Conservation (phyloP, 2,113 vertebrate genomes). For the Corythornis cristatus region DNA sequence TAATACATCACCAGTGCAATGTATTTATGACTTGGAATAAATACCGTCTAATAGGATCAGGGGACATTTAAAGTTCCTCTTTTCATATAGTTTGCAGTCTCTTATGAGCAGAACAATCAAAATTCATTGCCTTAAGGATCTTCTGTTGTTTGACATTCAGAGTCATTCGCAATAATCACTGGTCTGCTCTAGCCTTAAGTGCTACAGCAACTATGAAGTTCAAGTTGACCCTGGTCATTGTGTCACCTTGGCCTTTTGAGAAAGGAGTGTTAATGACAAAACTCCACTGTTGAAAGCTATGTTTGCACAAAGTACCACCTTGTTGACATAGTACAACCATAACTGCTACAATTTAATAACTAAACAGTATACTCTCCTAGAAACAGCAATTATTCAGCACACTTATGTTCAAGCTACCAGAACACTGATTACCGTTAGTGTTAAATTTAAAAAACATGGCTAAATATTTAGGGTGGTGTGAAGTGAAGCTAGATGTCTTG, state of each 20-base stretch:
- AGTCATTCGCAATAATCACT: constrained; percentile 36
- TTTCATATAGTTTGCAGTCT: constrained; percentile 72
- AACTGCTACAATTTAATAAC: constrained; percentile 67
- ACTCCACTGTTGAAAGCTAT: constrained; percentile 29
- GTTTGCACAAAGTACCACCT: constrained; percentile 37
- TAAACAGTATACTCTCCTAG: constrained; percentile 25
- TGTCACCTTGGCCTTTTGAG: constrained; percentile 58
- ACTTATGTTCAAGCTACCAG: constrained; percentile 44
- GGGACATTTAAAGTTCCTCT: constrained; percentile 68
- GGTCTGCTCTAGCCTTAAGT: constrained; percentile 38
- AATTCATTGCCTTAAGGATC: constrained; percentile 69
- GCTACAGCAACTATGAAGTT: constrained; percentile 29
- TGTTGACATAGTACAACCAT: constrained; percentile 9
- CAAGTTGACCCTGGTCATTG: constrained; percentile 50
- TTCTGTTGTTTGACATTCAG: constrained; percentile 45
- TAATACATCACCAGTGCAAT: constrained; percentile 26
- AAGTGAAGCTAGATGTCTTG: not conserved
- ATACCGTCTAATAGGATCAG: constrained; percentile 60
- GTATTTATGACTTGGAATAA: constrained; percentile 56
- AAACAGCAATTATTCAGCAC: constrained; percentile 55
- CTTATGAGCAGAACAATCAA: constrained; percentile 71
- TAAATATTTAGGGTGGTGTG: not conserved
- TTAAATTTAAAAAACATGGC: not conserved
- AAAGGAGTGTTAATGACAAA: constrained; percentile 52
- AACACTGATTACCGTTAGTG: not conserved